A percentile compares a stretch with the other conserved stretches of the same genome.
phyloP scores from a whole-genome alignment of 2,888 invertebrate species.

The Tenthredo mesomela region DNA sequence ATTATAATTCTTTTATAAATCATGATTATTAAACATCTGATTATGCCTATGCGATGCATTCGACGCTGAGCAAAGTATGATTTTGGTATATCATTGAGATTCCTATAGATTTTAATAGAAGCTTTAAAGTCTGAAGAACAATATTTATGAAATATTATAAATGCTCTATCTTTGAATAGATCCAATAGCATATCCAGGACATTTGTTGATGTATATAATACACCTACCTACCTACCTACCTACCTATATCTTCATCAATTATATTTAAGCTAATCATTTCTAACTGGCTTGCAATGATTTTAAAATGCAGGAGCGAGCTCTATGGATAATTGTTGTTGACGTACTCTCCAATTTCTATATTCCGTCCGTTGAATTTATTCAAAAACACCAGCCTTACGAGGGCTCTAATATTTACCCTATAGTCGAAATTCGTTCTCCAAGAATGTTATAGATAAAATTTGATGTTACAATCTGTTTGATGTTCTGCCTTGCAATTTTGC shows the following conservation, averaged over 20 bases:
- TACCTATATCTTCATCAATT: background rate
- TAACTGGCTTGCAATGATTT: slow-evolving; percentile 23
- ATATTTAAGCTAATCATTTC: slow-evolving; percentile 32
- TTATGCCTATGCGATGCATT: background rate
- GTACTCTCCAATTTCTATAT: slow-evolving; percentile 75
- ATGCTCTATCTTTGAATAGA: background rate
- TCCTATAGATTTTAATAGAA: background rate
- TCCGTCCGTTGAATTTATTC: slow-evolving; percentile 26
- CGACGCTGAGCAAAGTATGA: background rate
- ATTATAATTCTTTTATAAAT: background rate
- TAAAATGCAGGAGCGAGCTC: slow-evolving; percentile 71
- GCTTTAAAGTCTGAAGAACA: background rate
- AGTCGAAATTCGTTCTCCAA: background rate
- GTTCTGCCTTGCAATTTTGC: slow-evolving; percentile 31
- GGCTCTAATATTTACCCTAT: background rate
- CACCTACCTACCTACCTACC: background rate
- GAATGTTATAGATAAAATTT: slow-evolving; percentile 43
- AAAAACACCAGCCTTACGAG: background rate
- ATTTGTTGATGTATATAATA: slow-evolving; percentile 8
- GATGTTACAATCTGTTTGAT: slow-evolving; percentile 24
- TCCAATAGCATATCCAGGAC: background rate
- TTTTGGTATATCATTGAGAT: background rate
- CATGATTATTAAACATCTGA: background rate
- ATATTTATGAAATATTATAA: background rate
- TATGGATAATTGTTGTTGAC: slow-evolving; percentile 73